Evolutionary conservation across 2,113 vertebrate species (phyloP).

Genomic region (Tachycineta bicolor): DNA sequence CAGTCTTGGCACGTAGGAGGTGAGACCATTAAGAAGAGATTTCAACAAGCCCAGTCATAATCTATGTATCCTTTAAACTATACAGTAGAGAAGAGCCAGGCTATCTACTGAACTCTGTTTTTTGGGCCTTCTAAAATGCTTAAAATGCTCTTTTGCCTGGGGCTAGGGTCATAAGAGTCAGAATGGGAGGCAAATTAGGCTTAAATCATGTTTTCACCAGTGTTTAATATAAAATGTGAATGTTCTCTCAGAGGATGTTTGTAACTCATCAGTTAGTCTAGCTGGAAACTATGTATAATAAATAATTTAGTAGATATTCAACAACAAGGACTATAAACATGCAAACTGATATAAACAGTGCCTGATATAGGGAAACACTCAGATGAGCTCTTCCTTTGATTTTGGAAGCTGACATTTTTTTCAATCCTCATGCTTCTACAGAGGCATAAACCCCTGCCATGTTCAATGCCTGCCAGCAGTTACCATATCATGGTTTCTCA

Average conservation of each 20-base stretch:
- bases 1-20: neutral
- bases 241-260: neutral
- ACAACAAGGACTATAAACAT: neutral
- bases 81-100: neutral
- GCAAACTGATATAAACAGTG: neutral
- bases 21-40: neutral
- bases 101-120: neutral
- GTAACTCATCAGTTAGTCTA: neutral
- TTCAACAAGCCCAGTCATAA: neutral
- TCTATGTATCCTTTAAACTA: neutral
- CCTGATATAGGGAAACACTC: neutral
- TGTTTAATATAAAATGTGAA: neutral
- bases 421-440: neutral
- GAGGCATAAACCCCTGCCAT: neutral
- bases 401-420: neutral
- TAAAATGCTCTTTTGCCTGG: neutral
- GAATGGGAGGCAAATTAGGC: neutral
- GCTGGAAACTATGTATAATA: neutral
- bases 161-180: neutral
- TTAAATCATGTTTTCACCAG: neutral
- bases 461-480: neutral
- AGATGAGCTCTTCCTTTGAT: neutral
- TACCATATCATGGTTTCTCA: neutral
- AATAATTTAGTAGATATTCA: neutral
- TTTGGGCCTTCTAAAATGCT: neutral